Conservation (phyloP, 2,113 vertebrate species). For the Heterotis niloticus region DNA sequence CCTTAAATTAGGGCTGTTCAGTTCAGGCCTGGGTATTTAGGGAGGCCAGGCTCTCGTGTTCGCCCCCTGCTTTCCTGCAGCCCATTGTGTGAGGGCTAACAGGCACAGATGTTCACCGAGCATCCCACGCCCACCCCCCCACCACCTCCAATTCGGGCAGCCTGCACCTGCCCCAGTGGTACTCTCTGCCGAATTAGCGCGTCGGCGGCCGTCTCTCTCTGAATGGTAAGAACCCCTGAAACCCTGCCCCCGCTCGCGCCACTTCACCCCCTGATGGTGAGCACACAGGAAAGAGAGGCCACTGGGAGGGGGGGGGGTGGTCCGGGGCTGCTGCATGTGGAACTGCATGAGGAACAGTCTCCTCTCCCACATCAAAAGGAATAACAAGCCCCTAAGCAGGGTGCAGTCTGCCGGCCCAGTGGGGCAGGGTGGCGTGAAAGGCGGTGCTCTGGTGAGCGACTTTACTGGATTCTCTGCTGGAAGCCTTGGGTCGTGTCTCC, state of each 20-base stretch:
- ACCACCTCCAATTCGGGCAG: slow-evolving; percentile 20
- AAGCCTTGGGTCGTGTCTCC: neutral
- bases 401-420: neutral
- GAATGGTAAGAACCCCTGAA: neutral
- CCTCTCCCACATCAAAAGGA: neutral
- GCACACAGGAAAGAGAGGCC: neutral
- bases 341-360: neutral
- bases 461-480: neutral
- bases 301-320: neutral
- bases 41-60: slow-evolving; percentile 36
- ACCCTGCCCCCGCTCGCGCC: neutral
- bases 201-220: neutral
- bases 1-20: slow-evolving; percentile 41
- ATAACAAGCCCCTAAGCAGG: neutral
- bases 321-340: neutral
- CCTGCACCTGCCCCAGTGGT: slow-evolving; percentile 12
- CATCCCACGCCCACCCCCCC: slow-evolving; percentile 31
- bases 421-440: neutral
- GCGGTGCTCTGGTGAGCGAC: neutral
- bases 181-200: slow-evolving; percentile 10
- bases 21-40: slow-evolving; percentile 34
- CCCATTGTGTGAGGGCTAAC: slow-evolving; percentile 43
- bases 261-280: neutral
- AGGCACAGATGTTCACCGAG: slow-evolving; percentile 45
- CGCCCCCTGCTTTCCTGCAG: slow-evolving; percentile 9